These are phyloP conservation scores for Dinomys branickii DNA, from an alignment of 2,113 vertebrate species.

Conservation along the genomic window DNA sequence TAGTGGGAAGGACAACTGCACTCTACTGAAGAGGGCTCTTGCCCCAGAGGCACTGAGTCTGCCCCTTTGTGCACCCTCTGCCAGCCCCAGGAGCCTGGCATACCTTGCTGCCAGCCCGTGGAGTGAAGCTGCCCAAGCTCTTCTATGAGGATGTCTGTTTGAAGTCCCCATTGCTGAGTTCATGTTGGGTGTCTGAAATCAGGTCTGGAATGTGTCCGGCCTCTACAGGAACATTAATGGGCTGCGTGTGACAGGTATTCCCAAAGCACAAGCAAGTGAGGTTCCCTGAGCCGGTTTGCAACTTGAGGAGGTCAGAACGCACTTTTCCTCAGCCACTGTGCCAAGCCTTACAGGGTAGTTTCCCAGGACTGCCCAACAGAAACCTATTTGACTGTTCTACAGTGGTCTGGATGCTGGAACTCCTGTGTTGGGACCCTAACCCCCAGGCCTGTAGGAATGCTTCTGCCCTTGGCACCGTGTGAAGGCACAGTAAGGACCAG, in stretches of 20 bases:
- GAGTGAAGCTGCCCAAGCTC: not conserved
- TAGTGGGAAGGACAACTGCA: not conserved
- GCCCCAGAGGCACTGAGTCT: not conserved
- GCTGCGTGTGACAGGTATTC: not conserved
- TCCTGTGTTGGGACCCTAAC: not conserved
- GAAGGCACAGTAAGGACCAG: not conserved
- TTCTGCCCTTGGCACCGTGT: not conserved
- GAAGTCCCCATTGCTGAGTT: not conserved
- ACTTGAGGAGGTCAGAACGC: not conserved
- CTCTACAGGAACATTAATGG: not conserved
- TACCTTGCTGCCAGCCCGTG: rapidly evolving
- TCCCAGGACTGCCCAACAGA: not conserved
- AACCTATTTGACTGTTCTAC: not conserved
- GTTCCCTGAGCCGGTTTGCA: not conserved
- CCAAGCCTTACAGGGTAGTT: not conserved
- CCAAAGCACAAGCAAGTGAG: not conserved
- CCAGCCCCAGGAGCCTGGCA: not conserved
- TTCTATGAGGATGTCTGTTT: not conserved
- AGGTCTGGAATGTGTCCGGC: not conserved
- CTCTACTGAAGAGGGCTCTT: not conserved
- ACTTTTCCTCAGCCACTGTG: not conserved
- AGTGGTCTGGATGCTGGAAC: not conserved
- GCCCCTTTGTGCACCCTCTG: not conserved
- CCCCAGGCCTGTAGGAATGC: not conserved
- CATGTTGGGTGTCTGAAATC: not conserved